Percentiles rank a stretch among this genome's conserved stretches.
Evolutionary conservation across 2,113 vertebrate species (phyloP).

Genomic region (Phaetusa simplex): DNA sequence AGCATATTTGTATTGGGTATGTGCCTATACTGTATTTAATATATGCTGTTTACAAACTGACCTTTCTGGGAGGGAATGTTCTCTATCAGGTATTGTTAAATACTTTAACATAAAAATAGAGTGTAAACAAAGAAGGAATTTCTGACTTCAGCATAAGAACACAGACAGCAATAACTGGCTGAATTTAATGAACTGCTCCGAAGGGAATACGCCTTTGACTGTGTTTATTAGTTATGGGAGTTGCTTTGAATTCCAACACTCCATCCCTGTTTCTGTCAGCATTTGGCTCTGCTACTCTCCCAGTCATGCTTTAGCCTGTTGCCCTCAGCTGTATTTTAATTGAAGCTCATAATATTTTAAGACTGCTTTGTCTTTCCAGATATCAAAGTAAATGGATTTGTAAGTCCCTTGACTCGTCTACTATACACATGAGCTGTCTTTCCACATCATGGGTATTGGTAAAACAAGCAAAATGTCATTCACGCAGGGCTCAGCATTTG

Average conservation of each 20-base stretch:
- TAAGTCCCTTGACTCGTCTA: background rate
- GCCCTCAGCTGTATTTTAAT: slow-evolving; percentile 39
- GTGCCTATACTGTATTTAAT: background rate
- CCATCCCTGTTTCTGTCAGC: background rate
- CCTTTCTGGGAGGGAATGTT: background rate
- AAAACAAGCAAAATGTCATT: slow-evolving; percentile 1
- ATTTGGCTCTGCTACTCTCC: background rate
- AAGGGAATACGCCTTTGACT: background rate
- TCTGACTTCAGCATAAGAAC: background rate
- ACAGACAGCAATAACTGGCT: background rate
- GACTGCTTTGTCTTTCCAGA: slow-evolving; percentile 24
- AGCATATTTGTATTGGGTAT: background rate
- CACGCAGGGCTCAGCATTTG: background rate
- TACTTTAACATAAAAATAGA: background rate
- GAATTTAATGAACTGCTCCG: background rate
- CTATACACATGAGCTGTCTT: background rate
- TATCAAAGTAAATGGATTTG: slow-evolving; percentile 49
- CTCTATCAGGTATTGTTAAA: background rate
- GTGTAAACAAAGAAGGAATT: background rate
- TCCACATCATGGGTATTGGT: background rate
- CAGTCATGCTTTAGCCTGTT: background rate
- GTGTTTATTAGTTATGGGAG: background rate
- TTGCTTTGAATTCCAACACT: background rate
- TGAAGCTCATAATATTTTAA: slow-evolving; percentile 49
- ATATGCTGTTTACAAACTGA: background rate